These are phyloP conservation scores for Philhelius pedissequus DNA, from an alignment of 2,888 invertebrate species.

Conservation along the genomic window DNA sequence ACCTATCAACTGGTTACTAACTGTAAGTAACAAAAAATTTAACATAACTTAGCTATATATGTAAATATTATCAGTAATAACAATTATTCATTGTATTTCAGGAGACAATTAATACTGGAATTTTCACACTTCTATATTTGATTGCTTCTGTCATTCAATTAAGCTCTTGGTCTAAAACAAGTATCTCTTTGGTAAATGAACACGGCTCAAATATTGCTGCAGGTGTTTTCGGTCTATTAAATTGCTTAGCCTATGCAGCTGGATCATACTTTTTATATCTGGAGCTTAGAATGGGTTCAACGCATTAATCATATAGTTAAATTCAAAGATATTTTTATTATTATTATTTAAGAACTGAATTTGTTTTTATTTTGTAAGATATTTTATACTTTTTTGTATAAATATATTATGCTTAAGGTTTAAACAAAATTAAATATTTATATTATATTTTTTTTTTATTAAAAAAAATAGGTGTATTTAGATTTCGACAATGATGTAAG, in stretches of 20 bases:
- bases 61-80: no score
- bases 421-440: no score
- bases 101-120: constrained; percentile 89
- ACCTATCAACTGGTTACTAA: constrained; percentile 90
- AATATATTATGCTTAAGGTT: no score
- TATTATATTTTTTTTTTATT: no score
- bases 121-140: constrained; percentile 85
- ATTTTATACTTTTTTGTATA: neutral
- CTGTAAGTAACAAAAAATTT: constrained; percentile 82
- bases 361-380: neutral
- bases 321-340: constrained; percentile 18
- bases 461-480: no score
- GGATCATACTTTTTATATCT: constrained; percentile 87
- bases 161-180: constrained; percentile 79
- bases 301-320: constrained; percentile 69
- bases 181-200: no score
- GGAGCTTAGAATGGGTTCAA: constrained; percentile 83
- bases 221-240: constrained; percentile 91
- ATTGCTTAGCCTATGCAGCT: constrained; percentile 87
- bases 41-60: no score
- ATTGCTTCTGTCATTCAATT: constrained; percentile 91
- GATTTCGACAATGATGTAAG: no score
- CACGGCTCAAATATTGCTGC: constrained; percentile 86
- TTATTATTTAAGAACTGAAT: neutral
- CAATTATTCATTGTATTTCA: constrained; percentile 73